Evolutionary conservation across 2,797 vertebrate genomes (phyloP).

Genomic region (Lepidocolaptes lacrymiger): DNA sequence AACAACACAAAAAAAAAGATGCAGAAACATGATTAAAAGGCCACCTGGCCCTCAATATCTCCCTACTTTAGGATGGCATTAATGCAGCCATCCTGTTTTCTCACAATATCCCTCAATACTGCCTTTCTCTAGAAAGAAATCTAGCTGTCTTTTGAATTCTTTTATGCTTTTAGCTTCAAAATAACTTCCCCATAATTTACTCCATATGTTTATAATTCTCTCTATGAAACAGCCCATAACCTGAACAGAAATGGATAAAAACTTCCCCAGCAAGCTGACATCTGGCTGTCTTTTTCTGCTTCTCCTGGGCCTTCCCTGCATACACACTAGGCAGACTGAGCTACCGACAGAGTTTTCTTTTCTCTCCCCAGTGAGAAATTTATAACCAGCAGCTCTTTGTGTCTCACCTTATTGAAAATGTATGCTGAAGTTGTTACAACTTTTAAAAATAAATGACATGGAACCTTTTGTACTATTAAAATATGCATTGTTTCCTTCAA

Average conservation of each 20-base stretch:
- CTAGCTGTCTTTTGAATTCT: slow-evolving; percentile 22
- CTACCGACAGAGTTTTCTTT: slow-evolving; percentile 31
- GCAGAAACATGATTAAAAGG: neutral
- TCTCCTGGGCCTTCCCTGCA: neutral
- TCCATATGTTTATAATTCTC: slow-evolving; percentile 47
- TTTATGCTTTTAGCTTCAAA: slow-evolving; percentile 28
- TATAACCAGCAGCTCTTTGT: slow-evolving; percentile 3
- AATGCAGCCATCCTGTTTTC: slow-evolving; percentile 8
- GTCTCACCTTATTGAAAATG: slow-evolving; percentile 22
- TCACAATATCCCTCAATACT: slow-evolving; percentile 1
- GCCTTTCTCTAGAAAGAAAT: slow-evolving; percentile 23
- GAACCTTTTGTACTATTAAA: slow-evolving; percentile 23
- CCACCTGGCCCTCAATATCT: neutral
- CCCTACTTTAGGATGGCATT: neutral
- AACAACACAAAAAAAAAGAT: neutral
- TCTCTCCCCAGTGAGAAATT: slow-evolving; percentile 29
- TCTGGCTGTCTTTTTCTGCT: slow-evolving; percentile 39
- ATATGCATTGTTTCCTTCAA: slow-evolving; percentile 11
- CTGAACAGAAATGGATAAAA: slow-evolving; percentile 31
- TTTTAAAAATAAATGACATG: neutral
- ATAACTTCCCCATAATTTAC: slow-evolving; percentile 22
- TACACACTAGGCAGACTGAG: neutral
- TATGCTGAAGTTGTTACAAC: neutral
- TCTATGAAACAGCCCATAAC: neutral
- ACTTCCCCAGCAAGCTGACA: slow-evolving; percentile 36